These are phyloP conservation scores for Anthonomus grandis DNA, from an alignment of 1,140 invertebrate species.

Conservation along the genomic window DNA sequence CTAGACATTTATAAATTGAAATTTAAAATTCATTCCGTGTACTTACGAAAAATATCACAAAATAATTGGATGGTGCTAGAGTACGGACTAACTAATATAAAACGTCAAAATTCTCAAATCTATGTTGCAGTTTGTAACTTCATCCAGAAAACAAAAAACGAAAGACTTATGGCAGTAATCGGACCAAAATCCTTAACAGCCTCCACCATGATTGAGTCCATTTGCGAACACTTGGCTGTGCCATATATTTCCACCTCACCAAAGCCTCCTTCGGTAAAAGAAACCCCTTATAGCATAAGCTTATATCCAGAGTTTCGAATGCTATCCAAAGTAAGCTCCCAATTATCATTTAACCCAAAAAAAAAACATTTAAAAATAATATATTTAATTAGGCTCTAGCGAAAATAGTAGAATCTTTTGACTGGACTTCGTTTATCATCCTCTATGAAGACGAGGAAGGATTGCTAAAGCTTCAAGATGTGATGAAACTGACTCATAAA, in stretches of 20 bases:
- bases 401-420: conserved; percentile 67
- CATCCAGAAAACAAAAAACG: conserved; percentile 43
- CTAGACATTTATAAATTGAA: no score
- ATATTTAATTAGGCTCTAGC: conserved; percentile 57
- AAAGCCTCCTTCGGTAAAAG: conserved; percentile 52
- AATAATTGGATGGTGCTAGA: no score
- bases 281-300: conserved; percentile 56
- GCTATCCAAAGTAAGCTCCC: conserved; percentile 53
- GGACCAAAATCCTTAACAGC: conserved; percentile 63
- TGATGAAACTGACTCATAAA: conserved; percentile 67
- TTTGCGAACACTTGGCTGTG: conserved; percentile 66
- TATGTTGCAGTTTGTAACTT: conserved; percentile 52
- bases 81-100: no score
- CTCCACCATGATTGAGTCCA: conserved; percentile 64
- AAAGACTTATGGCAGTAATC: conserved; percentile 71
- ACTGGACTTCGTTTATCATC: conserved; percentile 75
- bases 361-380: no score
- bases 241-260: conserved; percentile 67
- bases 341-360: conserved; percentile 38
- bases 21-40: no score
- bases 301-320: conserved; percentile 72
- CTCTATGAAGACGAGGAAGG: conserved; percentile 77
- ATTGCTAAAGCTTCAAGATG: conserved; percentile 76
- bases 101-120: no score
- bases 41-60: no score